Conservation (phyloP, 1,140 invertebrate genomes). For the Penaeus japonicus region DNA sequence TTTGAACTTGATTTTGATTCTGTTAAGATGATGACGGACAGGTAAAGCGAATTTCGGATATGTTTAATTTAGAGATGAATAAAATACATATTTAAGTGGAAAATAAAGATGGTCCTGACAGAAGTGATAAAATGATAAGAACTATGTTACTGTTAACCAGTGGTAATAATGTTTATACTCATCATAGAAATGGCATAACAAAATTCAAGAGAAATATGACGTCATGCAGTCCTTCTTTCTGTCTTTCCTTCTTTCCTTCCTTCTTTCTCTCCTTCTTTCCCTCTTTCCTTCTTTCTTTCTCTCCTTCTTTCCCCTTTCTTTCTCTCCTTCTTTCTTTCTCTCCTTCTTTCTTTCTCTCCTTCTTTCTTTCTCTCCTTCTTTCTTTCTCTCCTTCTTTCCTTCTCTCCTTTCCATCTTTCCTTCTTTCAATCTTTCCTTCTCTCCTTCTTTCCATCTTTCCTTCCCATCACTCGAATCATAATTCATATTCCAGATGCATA, state of each 20-base stretch:
- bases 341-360: too few species aligned
- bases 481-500: too few species aligned
- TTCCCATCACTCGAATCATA: too few species aligned
- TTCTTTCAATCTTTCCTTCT: neutral
- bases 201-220: neutral
- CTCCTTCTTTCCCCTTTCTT: constrained; percentile 9
- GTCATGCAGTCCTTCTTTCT: neutral
- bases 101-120: too few species aligned
- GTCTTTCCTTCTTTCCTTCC: too few species aligned
- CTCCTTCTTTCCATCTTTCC: neutral
- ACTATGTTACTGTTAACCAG: constrained; percentile 13
- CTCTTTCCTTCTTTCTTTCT: constrained; percentile 25
- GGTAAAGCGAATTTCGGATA: too few species aligned
- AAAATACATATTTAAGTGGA: too few species aligned
- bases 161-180: neutral
- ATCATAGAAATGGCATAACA: too few species aligned
- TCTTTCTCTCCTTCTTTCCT: neutral
- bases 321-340: neutral
- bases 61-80: too few species aligned
- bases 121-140: too few species aligned
- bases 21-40: too few species aligned
- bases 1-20: too few species aligned
- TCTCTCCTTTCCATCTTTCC: neutral
- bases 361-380: neutral
- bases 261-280: constrained; percentile 23